These are phyloP conservation scores for Dryococelus australis DNA, from an alignment of 2,888 invertebrate species.

Conservation along the genomic window DNA sequence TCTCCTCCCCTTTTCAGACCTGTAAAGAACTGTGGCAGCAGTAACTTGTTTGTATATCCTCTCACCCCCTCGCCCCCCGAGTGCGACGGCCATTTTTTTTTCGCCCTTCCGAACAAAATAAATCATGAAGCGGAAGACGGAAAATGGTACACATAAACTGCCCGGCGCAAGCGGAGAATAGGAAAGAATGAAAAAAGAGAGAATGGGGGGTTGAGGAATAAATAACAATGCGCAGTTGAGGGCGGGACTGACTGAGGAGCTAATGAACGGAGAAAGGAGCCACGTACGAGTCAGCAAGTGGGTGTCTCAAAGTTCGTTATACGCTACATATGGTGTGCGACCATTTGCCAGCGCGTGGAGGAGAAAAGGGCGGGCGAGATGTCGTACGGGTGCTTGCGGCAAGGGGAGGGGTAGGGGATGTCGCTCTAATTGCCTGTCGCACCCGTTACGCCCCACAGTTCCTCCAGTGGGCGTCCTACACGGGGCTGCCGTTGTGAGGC, in stretches of 20 bases:
- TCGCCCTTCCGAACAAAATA: background rate
- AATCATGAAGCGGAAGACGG: background rate
- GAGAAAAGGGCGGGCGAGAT: no score
- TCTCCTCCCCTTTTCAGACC: background rate
- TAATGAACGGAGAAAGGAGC: background rate
- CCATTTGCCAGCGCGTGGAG: no score
- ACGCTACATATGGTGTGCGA: no score
- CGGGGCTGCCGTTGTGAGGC: no score
- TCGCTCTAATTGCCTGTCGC: background rate
- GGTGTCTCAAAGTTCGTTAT: no score
- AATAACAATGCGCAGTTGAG: conserved; percentile 8
- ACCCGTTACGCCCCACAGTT: background rate
- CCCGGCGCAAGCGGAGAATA: background rate
- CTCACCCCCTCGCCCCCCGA: background rate
- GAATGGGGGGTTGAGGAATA: background rate
- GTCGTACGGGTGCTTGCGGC: background rate
- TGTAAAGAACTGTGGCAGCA: background rate
- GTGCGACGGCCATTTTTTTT: background rate
- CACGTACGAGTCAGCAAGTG: no score
- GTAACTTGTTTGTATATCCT: background rate
- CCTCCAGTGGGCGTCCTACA: background rate
- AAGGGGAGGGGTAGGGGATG: background rate
- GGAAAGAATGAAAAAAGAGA: background rate
- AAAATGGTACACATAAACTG: background rate
- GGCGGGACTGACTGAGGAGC: background rate